phyloP scores from a whole-genome alignment of 2,113 vertebrate genomes.

The Hippocampus barbouri region DNA sequence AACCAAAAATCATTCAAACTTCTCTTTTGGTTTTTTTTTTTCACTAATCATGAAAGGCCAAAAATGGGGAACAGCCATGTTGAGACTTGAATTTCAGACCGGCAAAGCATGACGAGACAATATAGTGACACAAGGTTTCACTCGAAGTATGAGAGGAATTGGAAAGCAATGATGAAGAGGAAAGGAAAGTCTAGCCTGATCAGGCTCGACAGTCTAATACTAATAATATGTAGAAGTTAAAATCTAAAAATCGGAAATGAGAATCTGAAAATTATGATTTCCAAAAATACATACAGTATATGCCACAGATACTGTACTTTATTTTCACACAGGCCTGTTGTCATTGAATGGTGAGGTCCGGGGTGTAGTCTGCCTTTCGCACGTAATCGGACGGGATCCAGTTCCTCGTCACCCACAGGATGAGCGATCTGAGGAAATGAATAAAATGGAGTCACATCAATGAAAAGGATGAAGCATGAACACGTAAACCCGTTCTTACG shows the following conservation, averaged over 20 bases:
- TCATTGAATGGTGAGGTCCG: too few species aligned
- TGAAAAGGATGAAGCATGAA: neutral
- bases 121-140: slow-evolving; percentile 1
- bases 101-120: neutral
- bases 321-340: too few species aligned
- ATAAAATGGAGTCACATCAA: too few species aligned
- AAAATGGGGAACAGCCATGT: slow-evolving; percentile 31
- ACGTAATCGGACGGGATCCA: too few species aligned
- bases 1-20: neutral
- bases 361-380: too few species aligned
- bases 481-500: slow-evolving; percentile 31
- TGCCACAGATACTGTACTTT: too few species aligned
- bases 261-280: neutral
- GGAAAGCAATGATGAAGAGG: neutral
- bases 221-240: too few species aligned
- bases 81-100: neutral
- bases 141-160: slow-evolving; percentile 9
- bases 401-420: too few species aligned
- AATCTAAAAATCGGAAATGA: too few species aligned
- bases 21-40: slow-evolving; percentile 16
- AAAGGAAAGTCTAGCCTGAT: neutral
- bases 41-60: slow-evolving; percentile 24
- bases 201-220: neutral
- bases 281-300: slow-evolving; percentile 9
- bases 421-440: too few species aligned